Evolutionary conservation across 2,113 vertebrate genomes (phyloP), one percentile per base, ranked within the genome.

Genomic region (Alces alces): DNA sequence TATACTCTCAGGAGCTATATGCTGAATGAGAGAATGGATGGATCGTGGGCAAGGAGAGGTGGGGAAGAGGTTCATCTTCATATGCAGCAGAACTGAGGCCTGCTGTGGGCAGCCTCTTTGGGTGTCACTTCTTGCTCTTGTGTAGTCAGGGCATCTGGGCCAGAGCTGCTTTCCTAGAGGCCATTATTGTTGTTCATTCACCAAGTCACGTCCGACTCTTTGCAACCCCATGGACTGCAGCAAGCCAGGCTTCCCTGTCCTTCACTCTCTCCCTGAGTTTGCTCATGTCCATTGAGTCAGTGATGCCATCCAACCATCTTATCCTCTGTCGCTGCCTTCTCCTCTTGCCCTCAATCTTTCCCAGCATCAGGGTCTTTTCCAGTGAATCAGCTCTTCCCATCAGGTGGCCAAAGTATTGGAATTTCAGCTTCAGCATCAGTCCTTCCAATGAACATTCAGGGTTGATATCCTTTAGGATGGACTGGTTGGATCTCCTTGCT

Each of bases 51-150:
- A 3, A 6, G 78, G 14, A 79, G 82, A 6, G 10, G 33, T 4
- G n/a, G 50, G 30, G 58, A 58, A 5, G 50, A 85, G 50, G 7
- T 10, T 25, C 36, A 25, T 36, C 17, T 45, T 30, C 13, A 50
- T 1, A 4, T 28, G 33, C 3, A 7, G 87, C 23, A 14, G 87
- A 45, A 3, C 1, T 1, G 4, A 2, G 5, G 27, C 52, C 88
- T 79, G 39, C 55, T 7, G 7, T 3, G 16, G 54, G 92, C 55
- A 25, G 30, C 14, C 52, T 80, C 93, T 33, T 30, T 10, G 2
- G 4, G 28, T 3, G 4, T 39, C 50, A 27, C 45, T 80, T 78
- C 66, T 95, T n/a, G 58, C 30, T 73, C 39, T 61, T 13, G 57
- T n/a, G 33, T 28, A 8, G 36, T 43, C 52, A 50, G 60, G 47